These are phyloP conservation scores for Sycon ciliatum DNA, from an alignment of 37 sponge, comb jelly and placozoan genomes.

Conservation along the genomic window DNA sequence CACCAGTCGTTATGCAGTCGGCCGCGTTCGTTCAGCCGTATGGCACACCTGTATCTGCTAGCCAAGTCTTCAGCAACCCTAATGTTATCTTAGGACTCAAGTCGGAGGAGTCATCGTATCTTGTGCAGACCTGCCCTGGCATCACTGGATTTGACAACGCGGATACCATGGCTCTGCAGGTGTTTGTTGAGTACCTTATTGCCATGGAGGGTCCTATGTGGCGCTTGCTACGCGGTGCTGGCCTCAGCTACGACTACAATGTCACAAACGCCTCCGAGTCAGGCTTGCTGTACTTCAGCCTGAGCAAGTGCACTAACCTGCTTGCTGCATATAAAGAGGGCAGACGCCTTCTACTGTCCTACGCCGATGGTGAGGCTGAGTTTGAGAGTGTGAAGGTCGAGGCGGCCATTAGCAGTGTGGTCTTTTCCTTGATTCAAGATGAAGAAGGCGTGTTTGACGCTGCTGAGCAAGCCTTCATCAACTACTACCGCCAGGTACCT, in stretches of 20 bases:
- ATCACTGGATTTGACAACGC: constrained; percentile 38
- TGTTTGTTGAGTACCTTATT: constrained; percentile 65
- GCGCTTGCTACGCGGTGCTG: constrained; percentile 85
- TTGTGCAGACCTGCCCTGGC: constrained; percentile 42
- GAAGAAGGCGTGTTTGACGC: constrained; percentile 46
- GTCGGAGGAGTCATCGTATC: constrained; percentile 72
- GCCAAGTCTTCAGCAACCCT: too few species aligned
- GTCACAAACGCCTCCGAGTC: constrained; percentile 21
- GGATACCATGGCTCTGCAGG: constrained; percentile 64
- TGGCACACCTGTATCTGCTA: too few species aligned
- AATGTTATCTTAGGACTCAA: too few species aligned
- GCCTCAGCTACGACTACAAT: constrained; percentile 80
- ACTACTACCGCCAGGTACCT: not conserved
- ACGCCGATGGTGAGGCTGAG: constrained; percentile 16
- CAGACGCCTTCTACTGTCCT: constrained; percentile 57
- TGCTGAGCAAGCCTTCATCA: constrained; percentile 30
- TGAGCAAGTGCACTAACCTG: constrained; percentile 63
- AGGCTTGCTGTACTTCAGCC: constrained; percentile 53
- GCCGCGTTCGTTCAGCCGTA: too few species aligned
- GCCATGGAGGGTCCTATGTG: constrained; percentile 93
- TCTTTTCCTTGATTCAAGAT: constrained; percentile 45
- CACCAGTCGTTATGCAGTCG: too few species aligned
- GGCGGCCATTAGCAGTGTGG: constrained; percentile 55
- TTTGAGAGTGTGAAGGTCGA: constrained; percentile 58
- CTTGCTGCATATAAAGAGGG: constrained; percentile 64